phyloP scores from a whole-genome alignment of 2,888 invertebrate genomes.

The Acleris holmiana region DNA sequence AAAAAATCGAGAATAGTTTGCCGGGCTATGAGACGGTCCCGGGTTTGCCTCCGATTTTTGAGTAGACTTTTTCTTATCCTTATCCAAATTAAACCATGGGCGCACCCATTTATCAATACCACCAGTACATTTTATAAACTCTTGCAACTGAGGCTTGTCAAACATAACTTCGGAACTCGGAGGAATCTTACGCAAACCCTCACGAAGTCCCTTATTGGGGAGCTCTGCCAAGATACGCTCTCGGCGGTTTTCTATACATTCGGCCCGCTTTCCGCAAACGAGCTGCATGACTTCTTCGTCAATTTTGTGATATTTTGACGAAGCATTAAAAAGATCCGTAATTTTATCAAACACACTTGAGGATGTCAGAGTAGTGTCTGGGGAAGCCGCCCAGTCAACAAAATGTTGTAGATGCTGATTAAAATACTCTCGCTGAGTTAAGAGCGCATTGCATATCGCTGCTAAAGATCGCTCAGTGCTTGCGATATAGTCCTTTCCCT shows the following conservation, averaged over 20 bases:
- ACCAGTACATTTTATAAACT: not conserved
- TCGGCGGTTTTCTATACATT: constrained; percentile 33
- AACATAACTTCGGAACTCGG: constrained; percentile 21
- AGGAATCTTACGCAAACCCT: constrained; percentile 37
- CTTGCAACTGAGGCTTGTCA: not conserved
- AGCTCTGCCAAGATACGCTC: constrained; percentile 35
- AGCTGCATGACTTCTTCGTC: constrained; percentile 36
- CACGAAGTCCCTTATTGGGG: constrained; percentile 28
- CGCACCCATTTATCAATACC: constrained; percentile 2
- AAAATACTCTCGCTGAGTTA: constrained; percentile 21
- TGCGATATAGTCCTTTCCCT: constrained; percentile 22
- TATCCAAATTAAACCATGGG: not conserved
- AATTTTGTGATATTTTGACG: constrained; percentile 30
- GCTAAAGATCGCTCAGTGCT: constrained; percentile 22
- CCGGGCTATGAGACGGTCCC: not conserved
- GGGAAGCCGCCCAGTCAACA: constrained; percentile 24
- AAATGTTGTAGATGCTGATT: constrained; percentile 26
- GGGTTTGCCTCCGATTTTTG: not conserved
- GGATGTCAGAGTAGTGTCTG: constrained; percentile 6
- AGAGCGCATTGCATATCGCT: constrained; percentile 19
- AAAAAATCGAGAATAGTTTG: not conserved
- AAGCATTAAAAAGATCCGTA: constrained; percentile 22
- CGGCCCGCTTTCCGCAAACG: constrained; percentile 37
- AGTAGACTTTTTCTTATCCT: not conserved
- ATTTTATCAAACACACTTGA: constrained; percentile 30